Base-by-base conservation (phyloP, 2,113 vertebrate genomes). In the Gavia stellata region DNA sequence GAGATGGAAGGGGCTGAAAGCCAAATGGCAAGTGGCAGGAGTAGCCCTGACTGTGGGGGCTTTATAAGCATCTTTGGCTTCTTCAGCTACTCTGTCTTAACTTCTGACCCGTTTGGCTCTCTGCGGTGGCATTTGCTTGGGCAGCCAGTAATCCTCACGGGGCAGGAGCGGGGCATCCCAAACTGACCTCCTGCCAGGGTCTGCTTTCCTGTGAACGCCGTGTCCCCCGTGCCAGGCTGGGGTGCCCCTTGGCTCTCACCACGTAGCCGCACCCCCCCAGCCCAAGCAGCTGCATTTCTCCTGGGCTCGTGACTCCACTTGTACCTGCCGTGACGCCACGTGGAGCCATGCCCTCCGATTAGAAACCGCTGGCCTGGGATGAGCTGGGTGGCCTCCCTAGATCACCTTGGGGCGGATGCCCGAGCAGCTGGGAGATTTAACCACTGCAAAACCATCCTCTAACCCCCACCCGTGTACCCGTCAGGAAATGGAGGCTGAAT, bases 121-220 rank as follows among this genome's bases (percentile, higher is more conserved):
- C n/a, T 55, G 42, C 0, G 1, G 62, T 49, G 75, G 19, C 14
- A 3, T 79, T 71, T 53, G 10, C 55, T 82, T 62, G 62, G 66
- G 53, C 79, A 82, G 14, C 6, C 14, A 13, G 38, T 55, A 28
- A 20, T 24, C 14, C 26, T 52, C 17, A 6, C 0, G 18, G 78
- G 58, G 47, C 40, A 63, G 36, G 26, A 90, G 44, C 3, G 1
- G 61, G 18, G 7, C 47, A 33, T 74, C 70, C 74, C 49, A 79
- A 45, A 59, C 4, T 8, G 29, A 14, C 12, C 25, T 23, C 36
- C 53, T 61, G 33, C 36, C 18, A 23, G 49, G 29, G 12, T 19
- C 56, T 1, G 0, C 12, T 33, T 62, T 63, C 34, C 29, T 0
- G 0, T 6, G 12, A 23, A 7, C 1, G 8, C 29, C 62, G 56